phyloP scores from a whole-genome alignment of 2,888 invertebrate genomes.

The Eumerus sabulonum region DNA sequence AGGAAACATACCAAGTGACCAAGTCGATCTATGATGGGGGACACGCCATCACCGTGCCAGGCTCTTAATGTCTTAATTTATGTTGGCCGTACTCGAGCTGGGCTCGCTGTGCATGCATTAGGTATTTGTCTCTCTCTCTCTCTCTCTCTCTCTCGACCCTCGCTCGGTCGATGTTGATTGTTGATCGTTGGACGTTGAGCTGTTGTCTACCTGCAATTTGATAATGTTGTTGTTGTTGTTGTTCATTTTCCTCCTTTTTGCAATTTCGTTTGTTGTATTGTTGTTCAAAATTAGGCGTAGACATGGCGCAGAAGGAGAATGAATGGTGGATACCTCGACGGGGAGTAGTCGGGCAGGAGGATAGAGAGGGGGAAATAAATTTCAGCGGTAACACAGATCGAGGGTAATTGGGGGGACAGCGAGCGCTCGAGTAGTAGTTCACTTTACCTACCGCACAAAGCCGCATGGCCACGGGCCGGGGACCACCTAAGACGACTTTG shows the following conservation, averaged over 20 bases:
- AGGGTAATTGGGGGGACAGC: slow-evolving; percentile 31
- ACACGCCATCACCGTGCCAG: no score
- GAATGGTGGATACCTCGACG: no score
- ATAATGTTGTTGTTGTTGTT: slow-evolving; percentile 33
- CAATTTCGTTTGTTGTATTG: slow-evolving; percentile 2
- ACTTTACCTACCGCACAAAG: slow-evolving; percentile 59
- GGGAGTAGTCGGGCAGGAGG: not conserved
- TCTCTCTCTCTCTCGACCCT: slow-evolving; percentile 19
- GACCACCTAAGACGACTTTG: slow-evolving; percentile 66
- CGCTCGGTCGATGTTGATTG: slow-evolving; percentile 16
- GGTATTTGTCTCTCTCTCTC: slow-evolving; percentile 32
- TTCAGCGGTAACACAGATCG: slow-evolving; percentile 38
- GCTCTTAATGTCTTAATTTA: slow-evolving; percentile 65
- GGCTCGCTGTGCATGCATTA: slow-evolving; percentile 31
- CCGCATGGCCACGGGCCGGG: slow-evolving; percentile 57
- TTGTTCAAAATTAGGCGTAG: slow-evolving; percentile 3
- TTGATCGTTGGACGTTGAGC: slow-evolving; percentile 3
- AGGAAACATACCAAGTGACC: slow-evolving; percentile 45
- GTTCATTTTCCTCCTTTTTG: not conserved
- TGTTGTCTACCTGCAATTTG: slow-evolving; percentile 55
- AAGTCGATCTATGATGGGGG: slow-evolving; percentile 36
- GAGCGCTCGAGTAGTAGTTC: slow-evolving; percentile 34
- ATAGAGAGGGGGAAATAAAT: slow-evolving; percentile 8
- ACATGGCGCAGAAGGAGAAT: no score
- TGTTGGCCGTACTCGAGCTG: slow-evolving; percentile 33